These are phyloP conservation scores for Menura novaehollandiae DNA, from an alignment of 2,113 vertebrate species.

Conservation along the genomic window DNA sequence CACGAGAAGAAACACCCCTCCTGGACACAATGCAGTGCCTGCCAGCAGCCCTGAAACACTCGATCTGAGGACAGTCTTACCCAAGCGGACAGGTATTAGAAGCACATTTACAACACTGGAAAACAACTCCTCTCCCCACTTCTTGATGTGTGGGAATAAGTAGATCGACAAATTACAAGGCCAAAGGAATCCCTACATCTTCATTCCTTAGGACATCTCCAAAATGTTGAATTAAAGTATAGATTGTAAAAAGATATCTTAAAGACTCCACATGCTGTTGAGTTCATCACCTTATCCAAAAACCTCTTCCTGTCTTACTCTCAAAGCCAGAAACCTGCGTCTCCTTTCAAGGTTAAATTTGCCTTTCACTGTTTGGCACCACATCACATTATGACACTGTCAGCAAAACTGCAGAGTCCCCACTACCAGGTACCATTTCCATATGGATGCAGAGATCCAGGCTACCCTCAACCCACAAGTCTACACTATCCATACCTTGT, in stretches of 20 bases:
- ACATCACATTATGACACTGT: background rate
- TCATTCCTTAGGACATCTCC: background rate
- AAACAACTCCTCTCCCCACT: background rate
- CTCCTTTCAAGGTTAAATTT: constrained; percentile 1
- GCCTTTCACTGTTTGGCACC: background rate
- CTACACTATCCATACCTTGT: background rate
- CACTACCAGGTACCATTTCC: background rate
- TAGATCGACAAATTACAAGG: background rate
- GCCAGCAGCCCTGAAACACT: background rate
- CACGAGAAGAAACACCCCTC: background rate
- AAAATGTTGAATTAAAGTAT: background rate
- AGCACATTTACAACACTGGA: background rate
- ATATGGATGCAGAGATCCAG: background rate
- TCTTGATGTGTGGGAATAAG: background rate
- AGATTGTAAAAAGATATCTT: background rate
- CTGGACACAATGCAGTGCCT: background rate
- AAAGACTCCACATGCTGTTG: background rate
- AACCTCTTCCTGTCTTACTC: background rate
- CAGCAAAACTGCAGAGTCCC: background rate
- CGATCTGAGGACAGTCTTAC: fast-evolving
- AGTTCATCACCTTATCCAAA: background rate
- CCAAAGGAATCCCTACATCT: background rate
- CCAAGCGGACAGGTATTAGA: background rate
- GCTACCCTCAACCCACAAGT: background rate
- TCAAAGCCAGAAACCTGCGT: background rate